Base-by-base conservation (phyloP, 1,140 invertebrate species). In the Cyclina sinensis region DNA sequence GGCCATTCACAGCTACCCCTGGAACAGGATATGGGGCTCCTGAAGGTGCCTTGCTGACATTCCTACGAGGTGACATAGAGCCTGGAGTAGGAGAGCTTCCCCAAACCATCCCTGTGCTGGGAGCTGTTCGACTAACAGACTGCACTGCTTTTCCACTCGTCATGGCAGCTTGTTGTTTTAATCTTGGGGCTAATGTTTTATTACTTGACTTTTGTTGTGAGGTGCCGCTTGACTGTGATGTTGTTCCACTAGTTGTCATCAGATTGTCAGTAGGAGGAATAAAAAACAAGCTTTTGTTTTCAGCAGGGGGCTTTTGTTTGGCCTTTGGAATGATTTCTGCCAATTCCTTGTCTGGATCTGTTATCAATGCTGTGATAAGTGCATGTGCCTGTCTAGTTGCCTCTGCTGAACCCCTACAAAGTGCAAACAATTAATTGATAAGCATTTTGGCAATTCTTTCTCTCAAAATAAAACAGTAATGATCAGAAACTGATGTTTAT, bases 281-380 rank as follows among this genome's bases (percentile, higher is more conserved):
- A 59, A 91, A 91, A 74, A 85, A 91, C 74, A 92, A 81, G 86
- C 70, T 90, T 73, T 87, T 87, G 85, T 87, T 80, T 37, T 90
- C 88, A 57, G 68, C 62, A 32, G 80, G 51, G 32, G 91, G 82
- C 43, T 91, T 91, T 86, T 88, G 83, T 86, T 97, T 97, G 30
- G 96, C 96, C 79, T 95, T 97, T 96, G 90, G 97, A 91, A 99
- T 95, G 95, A 99, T 97, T 95, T 98, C 97, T 88, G 97, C 95
- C 90, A 99, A 97, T 94, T 99, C 98, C 11, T 98, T 98, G 86
- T 99, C 98, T 7, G 98, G 98, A 96, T 99, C 98, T 95, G 98
- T 98, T 88, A 99, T 98, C 73, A 99, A 96, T 21, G 98, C 97
- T 57, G 97, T 96, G 86, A 99, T 99, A 80, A 99, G 96, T 83